Conservation (phyloP, 2,113 vertebrate genomes). For the Seriola quinqueradiata region DNA sequence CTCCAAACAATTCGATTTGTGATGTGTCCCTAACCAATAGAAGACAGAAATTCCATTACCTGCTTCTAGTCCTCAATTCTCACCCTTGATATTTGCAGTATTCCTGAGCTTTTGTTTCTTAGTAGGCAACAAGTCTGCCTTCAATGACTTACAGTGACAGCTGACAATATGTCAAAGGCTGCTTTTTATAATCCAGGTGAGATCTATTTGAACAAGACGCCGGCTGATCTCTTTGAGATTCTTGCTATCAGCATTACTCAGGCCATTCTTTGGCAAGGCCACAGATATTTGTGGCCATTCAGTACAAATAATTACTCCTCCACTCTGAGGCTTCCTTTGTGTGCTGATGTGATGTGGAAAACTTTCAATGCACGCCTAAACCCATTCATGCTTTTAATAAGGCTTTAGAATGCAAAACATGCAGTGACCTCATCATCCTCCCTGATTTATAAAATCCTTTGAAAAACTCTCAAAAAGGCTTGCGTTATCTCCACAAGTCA, state of each 20-base stretch:
- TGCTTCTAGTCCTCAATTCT: slow-evolving; percentile 61
- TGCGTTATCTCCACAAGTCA: slow-evolving; percentile 37
- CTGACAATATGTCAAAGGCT: slow-evolving; percentile 16
- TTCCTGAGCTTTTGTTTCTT: slow-evolving; percentile 22
- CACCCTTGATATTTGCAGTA: slow-evolving; percentile 53
- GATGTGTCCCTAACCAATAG: slow-evolving; percentile 42
- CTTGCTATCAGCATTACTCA: background rate
- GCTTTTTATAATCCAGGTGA: slow-evolving; percentile 6
- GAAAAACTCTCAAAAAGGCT: slow-evolving; percentile 26
- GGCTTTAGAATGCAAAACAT: slow-evolving; percentile 5
- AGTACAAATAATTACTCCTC: slow-evolving; percentile 34
- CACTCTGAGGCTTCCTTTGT: slow-evolving; percentile 29
- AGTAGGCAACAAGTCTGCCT: background rate
- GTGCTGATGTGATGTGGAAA: slow-evolving; percentile 2
- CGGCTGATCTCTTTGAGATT: slow-evolving; percentile 11
- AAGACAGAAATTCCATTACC: slow-evolving; percentile 70
- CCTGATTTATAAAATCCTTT: slow-evolving; percentile 37
- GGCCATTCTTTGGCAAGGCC: background rate
- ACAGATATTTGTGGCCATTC: slow-evolving; percentile 6
- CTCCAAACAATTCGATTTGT: slow-evolving; percentile 57
- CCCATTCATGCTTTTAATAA: slow-evolving; percentile 44
- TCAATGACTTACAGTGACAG: slow-evolving; percentile 6
- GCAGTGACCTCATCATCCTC: slow-evolving; percentile 41
- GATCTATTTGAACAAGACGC: slow-evolving; percentile 32
- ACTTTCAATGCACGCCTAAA: slow-evolving; percentile 15